A percentile compares a stretch with the other conserved stretches of the same genome.
Conservation (phyloP, 1,140 invertebrate genomes). For the Palaemon carinicauda region DNA sequence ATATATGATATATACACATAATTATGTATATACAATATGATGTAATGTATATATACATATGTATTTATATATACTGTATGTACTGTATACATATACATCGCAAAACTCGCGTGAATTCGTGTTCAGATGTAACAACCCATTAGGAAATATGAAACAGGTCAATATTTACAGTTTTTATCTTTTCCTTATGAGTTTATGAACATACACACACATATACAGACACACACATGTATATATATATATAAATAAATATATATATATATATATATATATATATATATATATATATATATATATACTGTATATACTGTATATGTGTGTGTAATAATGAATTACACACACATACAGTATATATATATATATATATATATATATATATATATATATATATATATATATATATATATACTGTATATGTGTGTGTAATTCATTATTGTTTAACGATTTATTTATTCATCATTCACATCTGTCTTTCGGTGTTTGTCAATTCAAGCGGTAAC, state of each 20-base stretch:
- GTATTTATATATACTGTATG: not conserved
- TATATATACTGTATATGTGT: no score
- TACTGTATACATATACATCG: constrained; percentile 9
- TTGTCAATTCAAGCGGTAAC: not conserved
- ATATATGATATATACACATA: not conserved
- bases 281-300: not conserved
- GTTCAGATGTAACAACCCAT: no score
- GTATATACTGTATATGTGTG: not conserved
- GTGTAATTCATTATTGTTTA: no score
- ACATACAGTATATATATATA: not conserved
- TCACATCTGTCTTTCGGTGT: not conserved
- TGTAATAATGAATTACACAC: not conserved
- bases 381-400: no score
- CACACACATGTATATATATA: constrained; percentile 3
- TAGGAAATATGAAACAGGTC: no score
- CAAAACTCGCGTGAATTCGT: no score
- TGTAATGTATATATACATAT: constrained; percentile 9
- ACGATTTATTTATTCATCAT: no score
- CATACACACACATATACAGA: not conserved
- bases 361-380: not conserved
- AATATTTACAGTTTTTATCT: no score
- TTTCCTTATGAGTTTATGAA: not conserved
- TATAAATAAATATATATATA: not conserved
- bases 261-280: not conserved
- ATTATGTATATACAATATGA: not conserved